Percentiles rank a stretch among this genome's conserved stretches.
phyloP scores from a whole-genome alignment of 2,888 invertebrate genomes.

The Meloe dianella region DNA sequence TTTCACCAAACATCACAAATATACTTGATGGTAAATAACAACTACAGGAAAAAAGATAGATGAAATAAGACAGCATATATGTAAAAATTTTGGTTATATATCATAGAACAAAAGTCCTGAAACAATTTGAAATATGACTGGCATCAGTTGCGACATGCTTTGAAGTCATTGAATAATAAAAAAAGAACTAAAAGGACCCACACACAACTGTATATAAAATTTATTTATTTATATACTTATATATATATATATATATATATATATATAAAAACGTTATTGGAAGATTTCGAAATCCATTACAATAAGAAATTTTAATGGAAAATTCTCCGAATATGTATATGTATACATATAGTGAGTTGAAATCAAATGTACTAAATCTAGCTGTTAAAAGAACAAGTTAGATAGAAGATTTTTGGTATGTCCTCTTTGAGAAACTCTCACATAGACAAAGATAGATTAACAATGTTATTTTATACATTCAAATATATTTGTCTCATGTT shows the following conservation, averaged over 20 bases:
- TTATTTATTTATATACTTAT: constrained; percentile 21
- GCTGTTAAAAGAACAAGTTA: constrained; percentile 19
- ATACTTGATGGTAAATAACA: constrained; percentile 7
- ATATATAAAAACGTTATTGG: constrained; percentile 10
- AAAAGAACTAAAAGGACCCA: constrained; percentile 3
- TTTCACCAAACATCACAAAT: constrained; percentile 16
- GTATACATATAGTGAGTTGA: constrained; percentile 18
- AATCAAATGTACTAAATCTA: constrained; percentile 32
- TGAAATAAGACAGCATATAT: constrained; percentile 16
- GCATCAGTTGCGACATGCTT: constrained; percentile 13
- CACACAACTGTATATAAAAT: constrained; percentile 15
- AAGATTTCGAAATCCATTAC: constrained; percentile 28
- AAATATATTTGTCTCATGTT: constrained; percentile 26
- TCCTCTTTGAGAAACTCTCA: constrained; percentile 31
- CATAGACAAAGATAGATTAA: constrained; percentile 33
- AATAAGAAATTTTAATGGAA: constrained; percentile 31
- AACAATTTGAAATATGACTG: constrained; percentile 20
- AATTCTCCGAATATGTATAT: constrained; percentile 22
- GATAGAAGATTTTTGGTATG: constrained; percentile 31
- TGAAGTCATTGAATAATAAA: constrained; percentile 4
- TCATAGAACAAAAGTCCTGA: constrained; percentile 8
- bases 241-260: neutral
- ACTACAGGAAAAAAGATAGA: constrained; percentile 6
- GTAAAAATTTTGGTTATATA: neutral
- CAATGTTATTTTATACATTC: constrained; percentile 35